Evolutionary conservation across 1,140 invertebrate genomes (phyloP).

Genomic region (honey bee (Apis mellifera)): Amel_HAv3.1 CM009937.2:10699001-10699500

Average conservation of each 20-base stretch:
- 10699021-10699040: not conserved
- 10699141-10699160: too few relatives aligned
- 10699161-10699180: too few relatives aligned
- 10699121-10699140: too few relatives aligned
- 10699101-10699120: too few relatives aligned
- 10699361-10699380: not conserved
- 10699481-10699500: too few relatives aligned
- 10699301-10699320: not conserved
- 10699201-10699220: too few relatives aligned
- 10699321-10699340: not conserved
- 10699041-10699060: too few relatives aligned
- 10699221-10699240: not conserved
- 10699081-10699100: too few relatives aligned
- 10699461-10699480: not conserved
- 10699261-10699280: not conserved
- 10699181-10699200: too few relatives aligned
- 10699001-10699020: not conserved
- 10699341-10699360: not conserved
- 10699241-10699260: not conserved
- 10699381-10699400: not conserved
- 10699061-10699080: too few relatives aligned
- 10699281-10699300: not conserved
- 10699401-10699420: not conserved
- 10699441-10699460: not conserved
- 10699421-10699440: not conserved